Evolutionary conservation across 1,140 invertebrate genomes (phyloP).

Genomic region (Temnothorax nylanderi): DNA sequence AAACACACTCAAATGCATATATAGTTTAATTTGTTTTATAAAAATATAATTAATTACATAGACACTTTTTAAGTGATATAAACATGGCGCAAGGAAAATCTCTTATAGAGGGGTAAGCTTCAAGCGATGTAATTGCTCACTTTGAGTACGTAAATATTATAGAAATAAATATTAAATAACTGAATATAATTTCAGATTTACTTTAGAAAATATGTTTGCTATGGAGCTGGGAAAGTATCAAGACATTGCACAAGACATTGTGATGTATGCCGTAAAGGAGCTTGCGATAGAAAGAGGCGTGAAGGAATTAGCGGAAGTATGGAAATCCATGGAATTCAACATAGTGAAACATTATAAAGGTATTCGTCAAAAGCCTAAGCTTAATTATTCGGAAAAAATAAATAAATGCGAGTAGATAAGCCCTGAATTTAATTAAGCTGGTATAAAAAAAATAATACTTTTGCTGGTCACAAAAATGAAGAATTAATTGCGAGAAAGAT

Average conservation of each 20-base stretch:
- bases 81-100: conserved; percentile 53
- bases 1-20: not conserved
- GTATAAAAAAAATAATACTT: conserved; percentile 76
- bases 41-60: conserved; percentile 16
- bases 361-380: not conserved
- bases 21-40: not conserved
- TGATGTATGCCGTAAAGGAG: conserved; percentile 95
- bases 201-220: conserved; percentile 95
- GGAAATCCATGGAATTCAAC: conserved; percentile 91
- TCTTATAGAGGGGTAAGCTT: conserved; percentile 73
- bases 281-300: conserved; percentile 94
- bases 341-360: conserved; percentile 89
- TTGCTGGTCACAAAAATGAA: not conserved
- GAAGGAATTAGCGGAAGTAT: conserved; percentile 91
- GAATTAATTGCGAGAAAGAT: not conserved
- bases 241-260: conserved; percentile 93
- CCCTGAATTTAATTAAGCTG: not conserved
- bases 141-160: not conserved
- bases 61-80: conserved; percentile 30
- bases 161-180: not conserved
- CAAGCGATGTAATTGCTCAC: not conserved
- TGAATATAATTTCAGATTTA: conserved; percentile 87
- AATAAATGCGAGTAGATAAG: not conserved
- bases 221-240: conserved; percentile 95
- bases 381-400: not conserved